Evolutionary conservation across 2,797 vertebrate species (phyloP).

Genomic region (Hylomyscus alleni): DNA sequence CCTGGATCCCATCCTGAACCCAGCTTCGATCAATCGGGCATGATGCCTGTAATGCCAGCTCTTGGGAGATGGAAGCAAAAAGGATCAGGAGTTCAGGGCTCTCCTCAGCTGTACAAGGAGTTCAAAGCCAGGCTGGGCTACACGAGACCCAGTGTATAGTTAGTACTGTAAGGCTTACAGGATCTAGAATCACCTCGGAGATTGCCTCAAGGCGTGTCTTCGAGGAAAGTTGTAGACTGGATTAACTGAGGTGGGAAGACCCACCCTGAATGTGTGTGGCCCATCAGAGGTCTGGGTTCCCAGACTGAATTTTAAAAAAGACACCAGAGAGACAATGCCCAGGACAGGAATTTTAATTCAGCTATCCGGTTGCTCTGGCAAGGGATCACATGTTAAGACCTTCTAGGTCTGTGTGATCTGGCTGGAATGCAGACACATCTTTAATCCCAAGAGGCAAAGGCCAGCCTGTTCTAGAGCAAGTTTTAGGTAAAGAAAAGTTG

Average conservation of each 20-base stretch:
- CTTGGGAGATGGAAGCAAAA: neutral
- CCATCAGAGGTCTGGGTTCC: neutral
- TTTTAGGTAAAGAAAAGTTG: neutral
- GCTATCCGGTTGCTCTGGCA: neutral
- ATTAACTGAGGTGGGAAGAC: neutral
- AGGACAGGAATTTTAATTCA: neutral
- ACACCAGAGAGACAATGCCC: neutral
- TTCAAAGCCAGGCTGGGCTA: neutral
- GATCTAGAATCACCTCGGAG: neutral
- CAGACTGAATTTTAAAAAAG: neutral
- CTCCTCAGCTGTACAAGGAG: neutral
- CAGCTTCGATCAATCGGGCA: no score
- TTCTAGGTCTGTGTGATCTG: neutral
- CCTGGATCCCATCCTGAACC: neutral
- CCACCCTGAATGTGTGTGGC: neutral
- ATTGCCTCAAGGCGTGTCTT: neutral
- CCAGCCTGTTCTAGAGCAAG: neutral
- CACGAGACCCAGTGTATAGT: neutral
- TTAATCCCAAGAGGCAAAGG: neutral
- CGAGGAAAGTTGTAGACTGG: neutral
- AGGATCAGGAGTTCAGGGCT: neutral
- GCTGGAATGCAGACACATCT: neutral
- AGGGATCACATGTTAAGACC: neutral
- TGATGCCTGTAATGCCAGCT: neutral
- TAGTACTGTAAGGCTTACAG: neutral